Percentiles rank a stretch among this genome's conserved stretches.
phyloP scores from a whole-genome alignment of 53 echinoderm and acorn worm genomes.

The Stichopus horrens region DNA sequence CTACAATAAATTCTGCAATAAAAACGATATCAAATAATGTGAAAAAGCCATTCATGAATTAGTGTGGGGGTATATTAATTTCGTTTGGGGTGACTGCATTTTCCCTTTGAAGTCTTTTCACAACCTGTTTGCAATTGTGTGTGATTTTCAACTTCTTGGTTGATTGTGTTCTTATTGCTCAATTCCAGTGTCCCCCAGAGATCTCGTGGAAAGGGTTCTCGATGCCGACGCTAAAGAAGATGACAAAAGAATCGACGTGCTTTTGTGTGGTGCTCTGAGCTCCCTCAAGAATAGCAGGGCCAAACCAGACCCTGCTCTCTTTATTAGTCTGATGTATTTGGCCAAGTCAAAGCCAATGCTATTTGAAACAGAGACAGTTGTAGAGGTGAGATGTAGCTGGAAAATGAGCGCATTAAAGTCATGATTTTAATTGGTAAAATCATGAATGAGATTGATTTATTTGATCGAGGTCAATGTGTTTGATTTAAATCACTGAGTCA shows the following conservation, averaged over 20 bases:
- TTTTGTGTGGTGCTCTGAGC: slow-evolving; percentile 85
- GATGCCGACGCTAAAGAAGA: slow-evolving; percentile 90
- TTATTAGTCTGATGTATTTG: slow-evolving; percentile 87
- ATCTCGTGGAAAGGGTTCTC: slow-evolving; percentile 79
- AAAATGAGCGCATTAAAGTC: no score
- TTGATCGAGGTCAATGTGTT: no score
- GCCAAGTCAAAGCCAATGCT: slow-evolving; percentile 93
- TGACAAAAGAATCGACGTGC: slow-evolving; percentile 86
- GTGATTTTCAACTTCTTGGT: background rate
- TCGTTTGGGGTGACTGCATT: no score
- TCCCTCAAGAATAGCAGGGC: slow-evolving; percentile 80
- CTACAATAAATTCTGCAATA: no score
- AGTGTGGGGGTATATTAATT: no score
- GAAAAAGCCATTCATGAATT: no score
- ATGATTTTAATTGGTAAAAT: no score
- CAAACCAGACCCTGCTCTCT: slow-evolving; percentile 79
- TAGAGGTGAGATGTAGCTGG: slow-evolving; percentile 70
- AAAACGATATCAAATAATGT: no score
- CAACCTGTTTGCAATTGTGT: background rate
- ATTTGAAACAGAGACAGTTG: slow-evolving; percentile 84
- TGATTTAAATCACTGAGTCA: no score
- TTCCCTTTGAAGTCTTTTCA: no score
- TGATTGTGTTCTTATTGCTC: background rate
- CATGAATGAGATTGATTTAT: no score
- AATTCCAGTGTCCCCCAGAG: slow-evolving; percentile 72